phyloP scores from a whole-genome alignment of 2,113 vertebrate species.

The Xiphophorus maculatus region DNA sequence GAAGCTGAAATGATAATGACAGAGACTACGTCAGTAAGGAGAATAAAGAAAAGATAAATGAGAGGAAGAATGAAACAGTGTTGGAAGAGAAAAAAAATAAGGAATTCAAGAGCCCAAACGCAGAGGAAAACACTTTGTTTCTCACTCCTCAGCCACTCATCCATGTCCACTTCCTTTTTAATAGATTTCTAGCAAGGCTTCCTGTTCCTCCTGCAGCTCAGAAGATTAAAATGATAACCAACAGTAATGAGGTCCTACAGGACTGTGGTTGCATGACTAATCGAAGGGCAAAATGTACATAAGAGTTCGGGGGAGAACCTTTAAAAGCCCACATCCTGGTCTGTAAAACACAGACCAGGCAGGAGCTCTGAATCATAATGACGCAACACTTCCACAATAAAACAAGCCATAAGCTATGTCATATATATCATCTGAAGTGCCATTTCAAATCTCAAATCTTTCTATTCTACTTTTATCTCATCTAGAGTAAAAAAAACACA shows the following conservation, averaged over 20 bases:
- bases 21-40: slow-evolving; percentile 22
- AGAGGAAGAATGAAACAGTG: background rate
- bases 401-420: background rate
- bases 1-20: slow-evolving; percentile 42
- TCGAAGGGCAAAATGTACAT: slow-evolving; percentile 57
- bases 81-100: background rate
- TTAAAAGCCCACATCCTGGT: slow-evolving; percentile 17
- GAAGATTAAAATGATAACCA: slow-evolving; percentile 72
- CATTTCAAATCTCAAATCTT: slow-evolving; percentile 29
- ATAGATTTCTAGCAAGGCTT: slow-evolving; percentile 62
- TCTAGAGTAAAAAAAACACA: slow-evolving; percentile 8
- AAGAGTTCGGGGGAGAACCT: slow-evolving; percentile 35
- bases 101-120: slow-evolving; percentile 7
- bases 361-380: slow-evolving; percentile 19
- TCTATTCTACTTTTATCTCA: slow-evolving; percentile 25
- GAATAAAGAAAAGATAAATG: slow-evolving; percentile 17
- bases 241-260: slow-evolving; percentile 76
- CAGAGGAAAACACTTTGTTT: slow-evolving; percentile 19
- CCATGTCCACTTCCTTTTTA: slow-evolving; percentile 63
- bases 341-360: slow-evolving; percentile 43
- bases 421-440: slow-evolving; percentile 28
- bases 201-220: slow-evolving; percentile 55
- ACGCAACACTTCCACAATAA: slow-evolving; percentile 12
- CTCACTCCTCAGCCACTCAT: slow-evolving; percentile 54
- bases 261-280: slow-evolving; percentile 66